Evolutionary conservation across 2,888 invertebrate genomes (phyloP).

Genomic region (Shargacucullia verbasci): DNA sequence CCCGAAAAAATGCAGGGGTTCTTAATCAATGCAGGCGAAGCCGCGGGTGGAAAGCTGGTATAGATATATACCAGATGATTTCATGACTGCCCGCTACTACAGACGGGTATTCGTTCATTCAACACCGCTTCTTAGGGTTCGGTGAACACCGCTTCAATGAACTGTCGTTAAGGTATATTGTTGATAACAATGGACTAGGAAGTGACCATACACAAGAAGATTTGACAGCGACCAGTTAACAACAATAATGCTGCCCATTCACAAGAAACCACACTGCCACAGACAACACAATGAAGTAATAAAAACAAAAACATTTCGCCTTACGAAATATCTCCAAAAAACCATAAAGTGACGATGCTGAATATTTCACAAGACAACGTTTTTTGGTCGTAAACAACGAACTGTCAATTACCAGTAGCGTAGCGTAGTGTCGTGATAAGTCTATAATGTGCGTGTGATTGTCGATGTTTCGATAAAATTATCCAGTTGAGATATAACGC

Average conservation of each 20-base stretch:
- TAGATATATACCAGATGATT: no score
- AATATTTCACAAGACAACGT: slow-evolving; percentile 51
- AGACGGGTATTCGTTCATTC: no score
- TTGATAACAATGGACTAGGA: not conserved
- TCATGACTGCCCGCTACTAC: no score
- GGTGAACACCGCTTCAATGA: no score
- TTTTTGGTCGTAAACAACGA: slow-evolving; percentile 67
- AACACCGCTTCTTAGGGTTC: no score
- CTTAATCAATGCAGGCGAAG: no score
- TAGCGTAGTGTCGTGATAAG: slow-evolving; percentile 35
- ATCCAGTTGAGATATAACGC: slow-evolving; percentile 61
- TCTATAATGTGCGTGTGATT: slow-evolving; percentile 34
- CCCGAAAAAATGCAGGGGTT: no score
- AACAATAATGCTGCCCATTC: not conserved
- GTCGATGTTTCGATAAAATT: slow-evolving; percentile 19
- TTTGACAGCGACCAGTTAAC: not conserved
- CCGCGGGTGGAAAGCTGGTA: no score
- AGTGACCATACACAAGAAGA: no score
- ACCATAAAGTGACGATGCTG: slow-evolving; percentile 45
- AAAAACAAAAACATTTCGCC: slow-evolving; percentile 22
- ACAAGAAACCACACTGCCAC: slow-evolving; percentile 1
- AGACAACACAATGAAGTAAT: slow-evolving; percentile 25
- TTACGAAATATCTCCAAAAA: slow-evolving; percentile 36
- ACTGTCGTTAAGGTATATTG: no score
- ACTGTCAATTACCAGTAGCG: slow-evolving; percentile 74